These are phyloP conservation scores for Aphaenogaster ashmeadi DNA, from an alignment of 1,140 invertebrate genomes.

Conservation along the genomic window DNA sequence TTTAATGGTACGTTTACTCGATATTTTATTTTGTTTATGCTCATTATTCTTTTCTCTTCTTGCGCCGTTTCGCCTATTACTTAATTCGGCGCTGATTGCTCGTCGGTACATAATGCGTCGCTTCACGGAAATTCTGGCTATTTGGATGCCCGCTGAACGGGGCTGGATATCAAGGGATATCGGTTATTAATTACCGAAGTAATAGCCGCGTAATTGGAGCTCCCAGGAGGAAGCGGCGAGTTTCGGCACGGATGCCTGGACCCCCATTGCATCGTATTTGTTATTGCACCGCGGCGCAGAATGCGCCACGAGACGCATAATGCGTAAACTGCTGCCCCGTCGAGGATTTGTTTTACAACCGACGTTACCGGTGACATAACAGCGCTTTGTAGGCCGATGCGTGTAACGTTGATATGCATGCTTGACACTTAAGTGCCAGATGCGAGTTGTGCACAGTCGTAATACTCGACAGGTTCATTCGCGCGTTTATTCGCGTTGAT, in stretches of 20 bases:
- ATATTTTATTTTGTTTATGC: not conserved
- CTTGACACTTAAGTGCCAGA: conserved; percentile 44
- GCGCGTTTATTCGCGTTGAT: conserved; percentile 1
- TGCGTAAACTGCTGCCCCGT: conserved; percentile 33
- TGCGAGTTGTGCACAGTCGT: not conserved
- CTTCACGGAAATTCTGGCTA: conserved; percentile 70
- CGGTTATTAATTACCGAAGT: conserved; percentile 79
- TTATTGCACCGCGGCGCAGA: conserved; percentile 18
- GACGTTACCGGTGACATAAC: conserved; percentile 25
- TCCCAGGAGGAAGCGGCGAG: conserved; percentile 50
- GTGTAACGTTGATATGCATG: conserved; percentile 47
- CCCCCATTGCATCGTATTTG: conserved; percentile 43
- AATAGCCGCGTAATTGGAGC: conserved; percentile 77
- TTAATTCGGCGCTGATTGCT: conserved; percentile 21
- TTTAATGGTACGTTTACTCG: too few relatives aligned
- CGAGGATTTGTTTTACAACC: conserved; percentile 61
- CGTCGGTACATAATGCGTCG: conserved; percentile 62
- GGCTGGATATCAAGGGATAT: conserved; percentile 72
- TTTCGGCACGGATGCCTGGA: conserved; percentile 46
- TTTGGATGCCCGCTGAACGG: conserved; percentile 61
- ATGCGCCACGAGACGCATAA: conserved; percentile 40
- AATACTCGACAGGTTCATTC: conserved; percentile 11
- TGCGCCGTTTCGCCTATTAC: not conserved
- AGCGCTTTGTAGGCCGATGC: conserved; percentile 26
- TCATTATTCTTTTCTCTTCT: not conserved